phyloP scores from a whole-genome alignment of 1,140 invertebrate genomes.

The Cydia pomonella region DNA sequence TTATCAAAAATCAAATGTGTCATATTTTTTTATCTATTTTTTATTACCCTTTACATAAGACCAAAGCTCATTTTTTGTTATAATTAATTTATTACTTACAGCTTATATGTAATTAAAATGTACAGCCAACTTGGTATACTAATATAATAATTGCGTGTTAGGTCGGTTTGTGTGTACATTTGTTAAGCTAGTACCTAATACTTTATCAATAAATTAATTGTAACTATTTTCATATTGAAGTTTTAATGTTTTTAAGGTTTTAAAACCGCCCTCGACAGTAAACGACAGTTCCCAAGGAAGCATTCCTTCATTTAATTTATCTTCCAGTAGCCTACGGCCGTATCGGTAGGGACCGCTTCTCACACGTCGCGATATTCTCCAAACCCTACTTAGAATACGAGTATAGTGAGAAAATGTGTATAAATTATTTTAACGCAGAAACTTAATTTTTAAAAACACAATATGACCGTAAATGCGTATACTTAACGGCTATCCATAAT shows the following conservation, averaged over 20 bases:
- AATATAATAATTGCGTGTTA: constrained; percentile 51
- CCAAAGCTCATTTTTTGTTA: constrained; percentile 61
- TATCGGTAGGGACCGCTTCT: no score
- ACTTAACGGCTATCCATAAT: no score
- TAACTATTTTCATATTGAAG: constrained; percentile 63
- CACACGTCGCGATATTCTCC: no score
- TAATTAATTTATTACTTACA: constrained; percentile 52
- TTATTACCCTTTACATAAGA: constrained; percentile 49
- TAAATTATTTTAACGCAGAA: no score
- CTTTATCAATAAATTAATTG: constrained; percentile 71
- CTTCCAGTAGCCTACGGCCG: no score
- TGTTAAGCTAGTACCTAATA: constrained; percentile 55
- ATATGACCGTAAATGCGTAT: no score
- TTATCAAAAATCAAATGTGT: constrained; percentile 16
- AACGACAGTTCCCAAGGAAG: no score
- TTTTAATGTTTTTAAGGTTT: constrained; percentile 39
- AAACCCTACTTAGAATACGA: no score
- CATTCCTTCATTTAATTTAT: no score
- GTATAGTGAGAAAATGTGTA: no score
- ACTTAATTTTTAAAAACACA: no score
- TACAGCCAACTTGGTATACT: constrained; percentile 42
- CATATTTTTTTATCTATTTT: constrained; percentile 42
- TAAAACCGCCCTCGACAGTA: no score
- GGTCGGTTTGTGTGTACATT: constrained; percentile 62
- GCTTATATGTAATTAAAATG: constrained; percentile 40